phyloP scores from a whole-genome alignment of 2,797 vertebrate species.

The Denticeps clupeoides region DNA sequence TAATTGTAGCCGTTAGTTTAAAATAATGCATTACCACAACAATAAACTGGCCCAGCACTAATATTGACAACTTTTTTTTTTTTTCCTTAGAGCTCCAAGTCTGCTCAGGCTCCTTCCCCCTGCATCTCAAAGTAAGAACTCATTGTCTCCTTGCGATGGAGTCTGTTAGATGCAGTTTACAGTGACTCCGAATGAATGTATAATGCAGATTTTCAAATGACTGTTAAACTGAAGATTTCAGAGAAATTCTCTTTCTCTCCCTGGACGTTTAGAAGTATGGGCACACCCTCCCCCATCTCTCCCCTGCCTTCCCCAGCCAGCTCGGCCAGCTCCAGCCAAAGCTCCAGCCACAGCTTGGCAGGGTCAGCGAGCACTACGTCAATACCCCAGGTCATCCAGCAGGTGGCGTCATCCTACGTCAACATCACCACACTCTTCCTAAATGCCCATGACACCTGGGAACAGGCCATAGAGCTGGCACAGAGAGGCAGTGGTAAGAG shows the following conservation, averaged over 20 bases:
- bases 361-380: constrained; percentile 39
- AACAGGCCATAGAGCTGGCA: constrained; percentile 72
- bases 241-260: neutral
- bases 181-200: no score
- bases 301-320: constrained; percentile 67
- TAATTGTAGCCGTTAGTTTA: no score
- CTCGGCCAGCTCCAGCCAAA: constrained; percentile 49
- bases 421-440: constrained; percentile 80
- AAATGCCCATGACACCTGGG: constrained; percentile 78
- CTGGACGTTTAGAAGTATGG: constrained; percentile 51
- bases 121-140: constrained; percentile 64
- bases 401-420: constrained; percentile 73
- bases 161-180: no score
- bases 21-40: no score
- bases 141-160: no score
- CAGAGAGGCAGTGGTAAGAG: constrained; percentile 69
- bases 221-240: no score
- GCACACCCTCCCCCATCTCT: constrained; percentile 64
- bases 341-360: constrained; percentile 44
- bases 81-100: constrained; percentile 60
- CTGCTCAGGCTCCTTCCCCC: constrained; percentile 57
- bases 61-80: neutral
- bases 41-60: no score
- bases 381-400: constrained; percentile 68
- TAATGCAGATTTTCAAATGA: no score